Percentiles rank a stretch among this genome's conserved stretches.
Evolutionary conservation across 1,140 invertebrate species (phyloP).

Genomic region (Megalopta genalis): DNA sequence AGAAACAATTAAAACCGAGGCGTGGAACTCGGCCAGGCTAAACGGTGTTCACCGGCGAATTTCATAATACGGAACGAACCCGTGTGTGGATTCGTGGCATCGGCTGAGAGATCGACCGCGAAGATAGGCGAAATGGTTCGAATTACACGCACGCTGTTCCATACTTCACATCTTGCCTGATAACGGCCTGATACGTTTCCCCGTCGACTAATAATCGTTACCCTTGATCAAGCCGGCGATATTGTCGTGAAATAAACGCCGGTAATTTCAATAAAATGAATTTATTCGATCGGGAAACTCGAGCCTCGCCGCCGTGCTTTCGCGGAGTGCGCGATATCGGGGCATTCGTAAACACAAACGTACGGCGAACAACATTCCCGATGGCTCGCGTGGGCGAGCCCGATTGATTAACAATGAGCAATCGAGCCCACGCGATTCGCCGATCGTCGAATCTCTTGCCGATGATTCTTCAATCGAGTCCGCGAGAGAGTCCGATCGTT

Average conservation of each 20-base stretch:
- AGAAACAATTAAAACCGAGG: neutral
- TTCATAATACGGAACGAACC: neutral
- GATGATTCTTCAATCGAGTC: no score
- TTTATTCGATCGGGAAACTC: neutral
- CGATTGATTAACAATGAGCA: no score
- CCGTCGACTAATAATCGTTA: neutral
- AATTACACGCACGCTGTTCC: neutral
- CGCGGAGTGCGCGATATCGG: no score
- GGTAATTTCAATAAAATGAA: neutral
- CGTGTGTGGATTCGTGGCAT: conserved; percentile 6
- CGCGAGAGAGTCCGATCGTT: no score
- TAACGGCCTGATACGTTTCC: conserved; percentile 1
- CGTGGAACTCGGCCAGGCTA: no score
- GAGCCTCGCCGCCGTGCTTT: no score
- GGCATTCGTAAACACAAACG: no score
- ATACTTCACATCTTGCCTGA: neutral
- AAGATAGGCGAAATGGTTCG: neutral
- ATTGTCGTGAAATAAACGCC: neutral
- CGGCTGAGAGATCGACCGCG: conserved; percentile 2
- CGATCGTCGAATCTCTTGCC: no score
- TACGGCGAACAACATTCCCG: no score
- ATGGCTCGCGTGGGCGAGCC: no score
- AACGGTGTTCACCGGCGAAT: neutral
- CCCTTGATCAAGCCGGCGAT: neutral
- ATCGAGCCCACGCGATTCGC: no score